These are phyloP conservation scores for Neodiprion virginianus DNA, from an alignment of 1,140 invertebrate species.

Conservation along the genomic window DNA sequence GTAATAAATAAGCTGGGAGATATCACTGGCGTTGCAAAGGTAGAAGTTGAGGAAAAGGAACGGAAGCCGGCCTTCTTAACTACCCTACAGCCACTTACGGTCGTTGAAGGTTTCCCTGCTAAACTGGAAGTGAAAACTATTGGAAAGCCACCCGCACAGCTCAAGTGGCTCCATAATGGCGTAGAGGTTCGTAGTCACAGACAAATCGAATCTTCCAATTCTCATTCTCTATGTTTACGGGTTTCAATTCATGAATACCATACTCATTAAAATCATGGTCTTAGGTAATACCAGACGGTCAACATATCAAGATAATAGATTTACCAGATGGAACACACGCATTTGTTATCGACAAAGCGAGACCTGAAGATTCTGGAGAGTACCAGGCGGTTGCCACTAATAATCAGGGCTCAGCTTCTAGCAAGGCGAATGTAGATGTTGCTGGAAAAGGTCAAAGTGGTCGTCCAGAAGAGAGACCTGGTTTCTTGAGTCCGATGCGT, in stretches of 20 bases:
- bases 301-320: slow-evolving; percentile 70
- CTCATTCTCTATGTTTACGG: not conserved
- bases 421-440: slow-evolving; percentile 73
- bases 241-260: too few species aligned
- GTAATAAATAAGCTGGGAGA: slow-evolving; percentile 80
- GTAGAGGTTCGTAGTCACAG: slow-evolving; percentile 61
- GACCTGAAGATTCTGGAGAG: slow-evolving; percentile 73
- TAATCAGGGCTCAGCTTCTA: slow-evolving; percentile 73
- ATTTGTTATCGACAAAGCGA: slow-evolving; percentile 71
- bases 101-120: slow-evolving; percentile 82
- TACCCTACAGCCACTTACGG: slow-evolving; percentile 74
- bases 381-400: slow-evolving; percentile 81
- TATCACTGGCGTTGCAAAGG: slow-evolving; percentile 67
- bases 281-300: slow-evolving; percentile 73
- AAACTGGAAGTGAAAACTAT: slow-evolving; percentile 79
- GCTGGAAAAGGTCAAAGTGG: slow-evolving; percentile 68
- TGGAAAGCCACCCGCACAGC: slow-evolving; percentile 75
- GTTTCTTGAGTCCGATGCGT: slow-evolving; percentile 75
- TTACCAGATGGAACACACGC: slow-evolving; percentile 74
- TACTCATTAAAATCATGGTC: not conserved
- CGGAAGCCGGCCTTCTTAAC: slow-evolving; percentile 75
- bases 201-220: slow-evolving; percentile 12
- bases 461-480: slow-evolving; percentile 74
- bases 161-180: slow-evolving; percentile 81
- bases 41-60: slow-evolving; percentile 73